These are phyloP conservation scores for Peromyscus californicus DNA, from an alignment of 2,113 vertebrate genomes.

Conservation along the genomic window DNA sequence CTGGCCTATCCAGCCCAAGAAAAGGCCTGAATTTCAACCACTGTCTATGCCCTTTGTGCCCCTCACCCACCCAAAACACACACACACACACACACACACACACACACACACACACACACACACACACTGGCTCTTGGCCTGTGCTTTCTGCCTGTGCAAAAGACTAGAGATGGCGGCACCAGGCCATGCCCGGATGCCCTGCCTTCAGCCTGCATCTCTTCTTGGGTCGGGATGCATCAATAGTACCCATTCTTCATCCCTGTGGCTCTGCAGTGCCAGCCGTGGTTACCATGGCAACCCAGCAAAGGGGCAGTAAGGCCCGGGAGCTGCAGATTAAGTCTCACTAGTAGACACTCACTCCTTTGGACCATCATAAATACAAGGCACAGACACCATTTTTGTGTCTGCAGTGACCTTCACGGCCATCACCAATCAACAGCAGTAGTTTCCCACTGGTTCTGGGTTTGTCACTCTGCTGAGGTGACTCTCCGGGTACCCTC, in stretches of 20 bases:
- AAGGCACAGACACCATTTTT: background rate
- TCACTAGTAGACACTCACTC: slow-evolving; percentile 63
- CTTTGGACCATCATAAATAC: slow-evolving; percentile 11
- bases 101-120: background rate
- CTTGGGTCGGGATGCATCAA: slow-evolving; percentile 74
- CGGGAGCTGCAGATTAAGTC: slow-evolving; percentile 52
- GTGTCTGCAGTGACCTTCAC: background rate
- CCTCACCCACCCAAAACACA: background rate
- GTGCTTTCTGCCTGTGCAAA: slow-evolving; percentile 54
- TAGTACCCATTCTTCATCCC: slow-evolving; percentile 81
- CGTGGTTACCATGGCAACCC: slow-evolving; percentile 58
- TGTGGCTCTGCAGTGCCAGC: slow-evolving; percentile 56
- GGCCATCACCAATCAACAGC: background rate
- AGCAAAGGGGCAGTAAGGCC: slow-evolving; percentile 46
- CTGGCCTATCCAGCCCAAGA: background rate
- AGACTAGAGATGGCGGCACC: slow-evolving; percentile 66
- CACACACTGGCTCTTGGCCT: slow-evolving; percentile 39
- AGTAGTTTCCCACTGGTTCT: background rate
- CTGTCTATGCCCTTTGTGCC: slow-evolving; percentile 13
- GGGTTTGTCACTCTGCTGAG: slow-evolving; percentile 1
- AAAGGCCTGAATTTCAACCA: slow-evolving; percentile 31
- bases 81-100: background rate
- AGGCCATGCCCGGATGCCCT: slow-evolving; percentile 42
- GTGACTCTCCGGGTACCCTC: background rate
- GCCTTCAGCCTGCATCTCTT: slow-evolving; percentile 17